Evolutionary conservation across 1,140 invertebrate genomes (phyloP).

Genomic region (Stenopsyche tienmushanensis): DNA sequence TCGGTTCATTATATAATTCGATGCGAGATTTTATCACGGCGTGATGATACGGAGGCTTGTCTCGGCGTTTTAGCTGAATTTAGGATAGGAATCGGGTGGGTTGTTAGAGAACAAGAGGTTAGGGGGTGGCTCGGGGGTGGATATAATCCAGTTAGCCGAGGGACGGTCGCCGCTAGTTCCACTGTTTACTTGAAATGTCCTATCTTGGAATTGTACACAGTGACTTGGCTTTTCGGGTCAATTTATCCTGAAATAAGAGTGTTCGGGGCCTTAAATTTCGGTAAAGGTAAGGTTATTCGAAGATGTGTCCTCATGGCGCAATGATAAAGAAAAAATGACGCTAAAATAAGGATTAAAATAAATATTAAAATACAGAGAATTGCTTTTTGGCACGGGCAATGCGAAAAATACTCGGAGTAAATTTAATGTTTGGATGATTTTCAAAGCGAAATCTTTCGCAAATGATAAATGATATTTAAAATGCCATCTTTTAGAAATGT

Average conservation of each 20-base stretch:
- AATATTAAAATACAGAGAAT: too few relatives aligned
- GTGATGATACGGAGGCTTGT: too few relatives aligned
- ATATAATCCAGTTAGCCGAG: constrained; percentile 23
- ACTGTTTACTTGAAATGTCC: constrained; percentile 28
- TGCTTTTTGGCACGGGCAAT: too few relatives aligned
- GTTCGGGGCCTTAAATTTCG: too few relatives aligned
- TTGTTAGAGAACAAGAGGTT: constrained; percentile 18
- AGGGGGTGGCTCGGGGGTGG: background rate
- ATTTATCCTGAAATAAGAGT: background rate
- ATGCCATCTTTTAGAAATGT: too few relatives aligned
- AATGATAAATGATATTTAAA: too few relatives aligned
- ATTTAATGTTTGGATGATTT: too few relatives aligned
- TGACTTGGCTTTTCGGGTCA: constrained; percentile 8
- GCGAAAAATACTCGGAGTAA: too few relatives aligned
- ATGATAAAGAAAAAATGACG: background rate
- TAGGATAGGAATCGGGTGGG: constrained; percentile 4
- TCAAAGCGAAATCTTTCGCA: too few relatives aligned
- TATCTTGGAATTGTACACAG: constrained; percentile 26
- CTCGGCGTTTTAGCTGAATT: constrained; percentile 16
- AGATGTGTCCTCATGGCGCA: background rate
- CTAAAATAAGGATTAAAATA: background rate
- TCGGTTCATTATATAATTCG: too few relatives aligned
- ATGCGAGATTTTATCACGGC: too few relatives aligned
- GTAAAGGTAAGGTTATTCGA: too few relatives aligned
- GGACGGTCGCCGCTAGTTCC: constrained; percentile 27